Conservation (phyloP, 2,113 vertebrate species). For the Peromyscus polionotus region DNA sequence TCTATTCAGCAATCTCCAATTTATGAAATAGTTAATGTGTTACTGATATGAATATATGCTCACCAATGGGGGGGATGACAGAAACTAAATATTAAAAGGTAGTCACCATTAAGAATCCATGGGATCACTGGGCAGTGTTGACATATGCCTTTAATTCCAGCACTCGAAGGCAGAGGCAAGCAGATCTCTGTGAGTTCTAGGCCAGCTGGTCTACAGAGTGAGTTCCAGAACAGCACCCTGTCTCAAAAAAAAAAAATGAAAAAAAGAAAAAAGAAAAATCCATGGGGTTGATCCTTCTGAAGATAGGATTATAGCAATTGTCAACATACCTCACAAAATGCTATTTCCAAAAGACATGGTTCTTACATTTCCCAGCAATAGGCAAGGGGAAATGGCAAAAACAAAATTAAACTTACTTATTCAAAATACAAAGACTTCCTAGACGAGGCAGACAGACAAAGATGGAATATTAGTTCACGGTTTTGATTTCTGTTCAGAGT, state of each 20-base stretch:
- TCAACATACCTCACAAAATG: not conserved
- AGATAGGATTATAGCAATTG: not conserved
- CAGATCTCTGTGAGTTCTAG: no score
- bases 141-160: no score
- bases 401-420: not conserved
- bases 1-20: not conserved
- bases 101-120: not conserved
- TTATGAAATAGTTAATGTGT: not conserved
- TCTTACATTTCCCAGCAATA: conserved; percentile 36
- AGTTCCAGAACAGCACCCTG: no score
- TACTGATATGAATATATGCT: conserved; percentile 27
- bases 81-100: conserved; percentile 27
- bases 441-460: not conserved
- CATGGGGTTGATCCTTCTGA: not conserved
- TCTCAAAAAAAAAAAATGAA: no score
- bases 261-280: no score
- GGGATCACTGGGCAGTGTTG: no score
- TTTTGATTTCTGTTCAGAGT: not conserved
- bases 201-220: no score
- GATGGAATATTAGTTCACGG: not conserved
- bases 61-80: not conserved
- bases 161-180: no score
- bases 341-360: not conserved
- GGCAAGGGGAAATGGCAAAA: not conserved
- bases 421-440: conserved; percentile 37